phyloP scores from a whole-genome alignment of 2,888 invertebrate species.

The Sarcophaga carnaria region DNA sequence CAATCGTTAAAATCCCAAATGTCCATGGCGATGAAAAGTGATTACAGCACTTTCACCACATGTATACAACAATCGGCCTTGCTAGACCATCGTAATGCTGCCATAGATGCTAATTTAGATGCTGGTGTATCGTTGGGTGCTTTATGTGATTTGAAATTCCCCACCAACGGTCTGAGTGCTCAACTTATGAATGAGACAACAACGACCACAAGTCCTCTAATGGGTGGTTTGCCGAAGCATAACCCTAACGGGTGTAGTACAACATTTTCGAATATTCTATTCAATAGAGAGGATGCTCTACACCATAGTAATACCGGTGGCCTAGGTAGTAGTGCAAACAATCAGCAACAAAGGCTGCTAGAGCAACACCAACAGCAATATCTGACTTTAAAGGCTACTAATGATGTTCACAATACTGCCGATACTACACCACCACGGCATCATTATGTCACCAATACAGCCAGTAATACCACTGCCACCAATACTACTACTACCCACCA shows the following conservation, averaged over 20 bases:
- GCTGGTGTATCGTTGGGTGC: constrained; percentile 68
- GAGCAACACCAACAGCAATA: constrained; percentile 21
- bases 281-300: constrained; percentile 51
- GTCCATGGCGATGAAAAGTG: constrained; percentile 64
- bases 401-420: constrained; percentile 65
- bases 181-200: constrained; percentile 71
- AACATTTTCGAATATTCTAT: constrained; percentile 58
- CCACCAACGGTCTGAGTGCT: constrained; percentile 46
- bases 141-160: constrained; percentile 71
- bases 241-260: constrained; percentile 41
- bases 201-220: constrained; percentile 61
- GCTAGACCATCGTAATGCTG: constrained; percentile 69
- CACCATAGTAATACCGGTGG: constrained; percentile 10
- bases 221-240: constrained; percentile 53
- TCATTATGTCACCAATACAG: not conserved
- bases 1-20: constrained; percentile 61
- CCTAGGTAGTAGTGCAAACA: not conserved
- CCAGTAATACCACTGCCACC: constrained; percentile 56
- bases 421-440: constrained; percentile 38
- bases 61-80: constrained; percentile 72
- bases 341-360: constrained; percentile 10
- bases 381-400: constrained; percentile 36
- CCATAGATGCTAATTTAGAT: constrained; percentile 70
- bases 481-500: constrained; percentile 17
- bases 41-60: constrained; percentile 69